Percentiles rank a stretch among this genome's conserved stretches.
These are phyloP conservation scores for Sebastes vulpes DNA, from an alignment of 2,797 vertebrate species.

Conservation along the genomic window DNA sequence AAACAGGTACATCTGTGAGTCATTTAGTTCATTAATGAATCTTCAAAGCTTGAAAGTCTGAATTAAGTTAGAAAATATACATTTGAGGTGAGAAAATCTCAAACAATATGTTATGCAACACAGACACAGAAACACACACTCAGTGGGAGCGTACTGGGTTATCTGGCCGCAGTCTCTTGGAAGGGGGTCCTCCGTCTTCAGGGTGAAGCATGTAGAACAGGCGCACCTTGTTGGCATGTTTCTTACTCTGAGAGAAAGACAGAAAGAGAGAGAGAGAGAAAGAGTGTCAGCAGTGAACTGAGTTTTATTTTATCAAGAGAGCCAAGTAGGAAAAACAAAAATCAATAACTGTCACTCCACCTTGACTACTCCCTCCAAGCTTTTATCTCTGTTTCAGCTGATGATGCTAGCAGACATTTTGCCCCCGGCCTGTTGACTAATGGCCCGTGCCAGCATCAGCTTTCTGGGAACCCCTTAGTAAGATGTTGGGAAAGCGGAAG, in stretches of 20 bases:
- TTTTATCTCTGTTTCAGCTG: conserved; percentile 51
- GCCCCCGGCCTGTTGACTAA: conserved; percentile 41
- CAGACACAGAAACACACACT: conserved; percentile 27
- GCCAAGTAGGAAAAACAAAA: conserved; percentile 17
- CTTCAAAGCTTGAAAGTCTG: background rate
- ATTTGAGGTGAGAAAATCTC: background rate
- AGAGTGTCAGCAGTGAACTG: conserved; percentile 14
- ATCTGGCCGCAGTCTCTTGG: conserved; percentile 91
- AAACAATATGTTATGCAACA: background rate
- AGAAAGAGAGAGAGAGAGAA: conserved; percentile 8
- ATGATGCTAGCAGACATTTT: conserved; percentile 48
- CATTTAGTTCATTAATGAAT: background rate
- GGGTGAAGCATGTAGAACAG: conserved; percentile 96
- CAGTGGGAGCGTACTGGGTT: conserved; percentile 74
- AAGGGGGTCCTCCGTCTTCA: conserved; percentile 92
- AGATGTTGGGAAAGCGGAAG: background rate
- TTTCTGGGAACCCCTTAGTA: conserved; percentile 34
- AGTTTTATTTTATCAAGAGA: conserved; percentile 36
- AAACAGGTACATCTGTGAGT: background rate
- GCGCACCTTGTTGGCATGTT: conserved; percentile 94
- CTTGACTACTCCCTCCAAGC: conserved; percentile 18
- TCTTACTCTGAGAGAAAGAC: conserved; percentile 87
- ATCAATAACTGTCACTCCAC: conserved; percentile 46
- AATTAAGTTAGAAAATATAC: background rate
- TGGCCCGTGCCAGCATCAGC: conserved; percentile 11